Evolutionary conservation across 2,888 invertebrate species (phyloP), one percentile per base, ranked within the genome.

Genomic region (Rhyacophila evoluta): DNA sequence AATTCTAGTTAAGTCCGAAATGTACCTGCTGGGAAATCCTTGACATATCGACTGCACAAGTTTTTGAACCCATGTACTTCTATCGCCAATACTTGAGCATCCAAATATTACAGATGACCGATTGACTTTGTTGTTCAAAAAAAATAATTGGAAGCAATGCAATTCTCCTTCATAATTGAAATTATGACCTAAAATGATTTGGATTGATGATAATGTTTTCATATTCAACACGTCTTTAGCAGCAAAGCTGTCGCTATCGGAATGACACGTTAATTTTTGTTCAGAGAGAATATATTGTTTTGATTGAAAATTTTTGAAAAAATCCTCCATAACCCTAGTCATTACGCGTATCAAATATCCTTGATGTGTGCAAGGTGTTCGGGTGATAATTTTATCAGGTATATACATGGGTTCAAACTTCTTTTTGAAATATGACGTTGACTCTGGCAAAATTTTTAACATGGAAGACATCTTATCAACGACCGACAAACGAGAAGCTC

Each of bases 31-130:
- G 0, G 94, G 92, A 85, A 94, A 92, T n/a, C 90, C 89, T 29
- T 90, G 89, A 0, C 94, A 94, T 19, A 95, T 86, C 83, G 93
- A 92, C 85, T 95, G 95, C 0, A 94, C 90, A 25, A 96, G 89
- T 85, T 93, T 94, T 85, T 95, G 95, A 86, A 95, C 94, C 96
- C 96, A 96, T 83, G 87, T 88, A 15, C 91, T 86, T 25, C 92
- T 86, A 82, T 92, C 92, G 0, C 89, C 86, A 4, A 89, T 88
- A 82, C 90, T 91, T 41, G 87, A 85, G 81, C 91, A 90, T 67
- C 92, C 91, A 83, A 92, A 92, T 10, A 91, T 86, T 12, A 92
- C 86, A 80, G 91, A 87, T 83, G 92, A 88, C 15, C 91, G 87
- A 0, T 85, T 83, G 74, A 85, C 84, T 6, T 84, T 85, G 0